These are phyloP conservation scores for Coecobrya sp. DNA, from an alignment of 2,888 invertebrate genomes.

Conservation along the genomic window DNA sequence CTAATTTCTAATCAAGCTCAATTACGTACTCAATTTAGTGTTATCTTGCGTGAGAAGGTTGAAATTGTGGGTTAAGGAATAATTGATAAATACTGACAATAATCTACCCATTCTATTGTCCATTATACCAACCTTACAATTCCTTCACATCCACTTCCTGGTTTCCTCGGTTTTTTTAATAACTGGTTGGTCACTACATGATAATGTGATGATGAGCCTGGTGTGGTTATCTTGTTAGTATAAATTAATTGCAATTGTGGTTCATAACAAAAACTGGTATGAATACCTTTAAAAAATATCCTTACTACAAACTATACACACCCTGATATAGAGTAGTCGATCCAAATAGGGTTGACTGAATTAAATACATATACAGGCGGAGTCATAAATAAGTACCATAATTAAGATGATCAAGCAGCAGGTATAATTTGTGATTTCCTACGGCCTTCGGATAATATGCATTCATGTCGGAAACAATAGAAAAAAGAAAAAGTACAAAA, in stretches of 20 bases:
- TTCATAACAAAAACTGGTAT: not conserved
- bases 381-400: not conserved
- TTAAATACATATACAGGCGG: too few species aligned
- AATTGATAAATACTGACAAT: not conserved
- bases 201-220: not conserved
- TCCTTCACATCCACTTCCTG: not conserved
- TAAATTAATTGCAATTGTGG: not conserved
- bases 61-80: not conserved
- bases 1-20: conserved; percentile 60
- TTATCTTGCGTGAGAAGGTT: not conserved
- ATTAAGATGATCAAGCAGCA: not conserved
- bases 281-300: not conserved
- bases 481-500: too few species aligned
- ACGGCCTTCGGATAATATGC: not conserved
- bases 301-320: too few species aligned
- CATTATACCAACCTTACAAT: not conserved
- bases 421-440: not conserved
- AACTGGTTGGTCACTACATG: not conserved
- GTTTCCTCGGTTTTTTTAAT: conserved; percentile 1
- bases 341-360: too few species aligned
- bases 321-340: too few species aligned
- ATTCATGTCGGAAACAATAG: not conserved
- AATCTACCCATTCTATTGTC: not conserved
- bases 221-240: not conserved
- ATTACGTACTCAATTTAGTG: not conserved